Evolutionary conservation across 2,113 vertebrate genomes (phyloP), one percentile per base, ranked within the genome.

Genomic region (Myocastor coypus): DNA sequence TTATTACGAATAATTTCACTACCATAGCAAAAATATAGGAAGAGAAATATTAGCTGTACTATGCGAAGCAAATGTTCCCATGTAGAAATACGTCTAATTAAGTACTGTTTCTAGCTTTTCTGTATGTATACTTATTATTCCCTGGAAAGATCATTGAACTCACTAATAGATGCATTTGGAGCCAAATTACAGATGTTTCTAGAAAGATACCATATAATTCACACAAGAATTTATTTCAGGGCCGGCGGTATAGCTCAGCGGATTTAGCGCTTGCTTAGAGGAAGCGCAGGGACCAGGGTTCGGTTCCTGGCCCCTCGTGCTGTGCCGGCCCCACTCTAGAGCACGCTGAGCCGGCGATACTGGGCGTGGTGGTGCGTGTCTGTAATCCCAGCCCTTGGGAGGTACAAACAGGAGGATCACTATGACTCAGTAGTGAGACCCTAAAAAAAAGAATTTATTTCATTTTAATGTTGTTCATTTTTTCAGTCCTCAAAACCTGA

Each of bases 151-250:
- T 9, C 7, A 12, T 28, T 52, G 61, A 55, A 13, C 73, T 87
- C 42, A 61, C 22, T 28, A 1, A 86, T 34, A 19, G 3, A 50
- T 78, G 7, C 19, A 7, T 55, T 46, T 92, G 32, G 24, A 90
- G 77, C 30, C 24, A 89, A 89, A 86, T 22, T 87, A 40, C 40
- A 86, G 55, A 86, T 81, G 57, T 32, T 87, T 92, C 87, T 89
- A 89, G 46, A 93, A 26, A 93, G 24, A 93, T 61, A 30, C 4
- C 78, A 10, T 1, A 63, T 73, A 75, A 81, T 68, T 86, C 40
- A 32, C 55, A 22, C 46, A 30, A 59, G 20, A 71, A 24, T 89
- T 86, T 85, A 59, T 66, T 85, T 89, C 4, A 19, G n/a, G n/a
- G n/a, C n/a, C n/a, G n/a, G n/a, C n/a, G n/a, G n/a, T n/a, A n/a